Evolutionary conservation across 23 tunicate genomes (phyloP).

Genomic region (Ascidia mentula): DNA sequence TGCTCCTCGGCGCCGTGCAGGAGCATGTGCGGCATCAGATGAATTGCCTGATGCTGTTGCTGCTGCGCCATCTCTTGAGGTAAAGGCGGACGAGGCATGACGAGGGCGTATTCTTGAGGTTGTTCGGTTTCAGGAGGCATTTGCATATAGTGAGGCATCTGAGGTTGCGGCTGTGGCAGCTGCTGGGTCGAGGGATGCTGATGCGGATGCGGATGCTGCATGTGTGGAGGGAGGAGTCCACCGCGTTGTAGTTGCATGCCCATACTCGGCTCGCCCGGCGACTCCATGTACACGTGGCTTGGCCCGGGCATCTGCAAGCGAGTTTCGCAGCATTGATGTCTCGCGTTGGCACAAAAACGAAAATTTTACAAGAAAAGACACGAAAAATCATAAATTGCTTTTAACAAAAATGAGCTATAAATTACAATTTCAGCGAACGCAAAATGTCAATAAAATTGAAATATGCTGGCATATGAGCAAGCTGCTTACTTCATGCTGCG

Average conservation of each 20-base stretch:
- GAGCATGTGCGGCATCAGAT: conserved; percentile 16
- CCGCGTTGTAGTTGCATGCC: conserved; percentile 14
- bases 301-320: conserved; percentile 68
- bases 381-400: not conserved
- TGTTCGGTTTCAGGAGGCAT: conserved; percentile 35
- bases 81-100: conserved; percentile 16
- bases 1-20: conserved; percentile 31
- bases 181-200: conserved; percentile 33
- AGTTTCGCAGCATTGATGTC: not conserved
- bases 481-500: conserved; percentile 19
- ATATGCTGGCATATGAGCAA: no score
- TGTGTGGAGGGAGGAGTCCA: conserved; percentile 25
- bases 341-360: not conserved
- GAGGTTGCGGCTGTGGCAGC: conserved; percentile 31
- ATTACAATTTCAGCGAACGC: not conserved
- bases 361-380: not conserved
- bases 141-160: conserved; percentile 50
- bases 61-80: conserved; percentile 29
- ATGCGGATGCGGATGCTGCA: conserved; percentile 24
- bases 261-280: not conserved
- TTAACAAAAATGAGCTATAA: not conserved
- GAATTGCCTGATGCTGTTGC: conserved; percentile 19
- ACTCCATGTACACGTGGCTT: conserved; percentile 80
- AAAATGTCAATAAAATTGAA: no score
- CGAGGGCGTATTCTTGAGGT: conserved; percentile 24